phyloP scores from a whole-genome alignment of 2,113 vertebrate species.

The Copsychus sechellarum region DNA sequence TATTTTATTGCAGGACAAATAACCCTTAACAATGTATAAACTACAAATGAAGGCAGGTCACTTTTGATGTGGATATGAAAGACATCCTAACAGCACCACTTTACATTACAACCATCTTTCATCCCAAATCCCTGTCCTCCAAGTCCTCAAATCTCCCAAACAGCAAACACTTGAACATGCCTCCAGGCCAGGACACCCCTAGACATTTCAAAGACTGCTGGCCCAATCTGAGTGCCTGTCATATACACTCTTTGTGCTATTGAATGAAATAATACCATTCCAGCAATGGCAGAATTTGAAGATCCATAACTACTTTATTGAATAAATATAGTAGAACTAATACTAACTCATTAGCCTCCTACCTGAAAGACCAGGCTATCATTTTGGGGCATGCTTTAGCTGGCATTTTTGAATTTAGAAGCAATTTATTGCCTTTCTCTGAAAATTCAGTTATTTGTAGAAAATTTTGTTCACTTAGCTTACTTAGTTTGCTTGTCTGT shows the following conservation, averaged over 20 bases:
- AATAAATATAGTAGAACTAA: neutral
- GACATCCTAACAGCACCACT: neutral
- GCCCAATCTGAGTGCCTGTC: neutral
- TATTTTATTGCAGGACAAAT: neutral
- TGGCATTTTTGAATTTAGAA: neutral
- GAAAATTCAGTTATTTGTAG: neutral
- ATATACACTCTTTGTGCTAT: neutral
- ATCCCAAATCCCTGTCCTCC: neutral
- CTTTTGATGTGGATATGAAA: neutral
- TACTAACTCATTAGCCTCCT: neutral
- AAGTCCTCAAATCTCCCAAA: neutral
- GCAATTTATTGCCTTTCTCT: neutral
- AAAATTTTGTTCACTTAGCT: neutral
- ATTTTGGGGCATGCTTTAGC: neutral
- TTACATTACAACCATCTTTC: neutral
- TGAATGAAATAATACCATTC: neutral
- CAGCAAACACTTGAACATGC: accelerated
- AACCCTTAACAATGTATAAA: neutral
- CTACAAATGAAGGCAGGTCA: neutral
- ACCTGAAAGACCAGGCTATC: neutral
- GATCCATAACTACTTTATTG: neutral
- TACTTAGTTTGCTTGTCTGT: neutral
- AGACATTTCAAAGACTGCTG: neutral
- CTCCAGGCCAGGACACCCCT: neutral
- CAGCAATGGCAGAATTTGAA: neutral